Evolutionary conservation across 2,888 invertebrate species (phyloP), one percentile per base, ranked within the genome.

Genomic region (Pherbina coryleti): DNA sequence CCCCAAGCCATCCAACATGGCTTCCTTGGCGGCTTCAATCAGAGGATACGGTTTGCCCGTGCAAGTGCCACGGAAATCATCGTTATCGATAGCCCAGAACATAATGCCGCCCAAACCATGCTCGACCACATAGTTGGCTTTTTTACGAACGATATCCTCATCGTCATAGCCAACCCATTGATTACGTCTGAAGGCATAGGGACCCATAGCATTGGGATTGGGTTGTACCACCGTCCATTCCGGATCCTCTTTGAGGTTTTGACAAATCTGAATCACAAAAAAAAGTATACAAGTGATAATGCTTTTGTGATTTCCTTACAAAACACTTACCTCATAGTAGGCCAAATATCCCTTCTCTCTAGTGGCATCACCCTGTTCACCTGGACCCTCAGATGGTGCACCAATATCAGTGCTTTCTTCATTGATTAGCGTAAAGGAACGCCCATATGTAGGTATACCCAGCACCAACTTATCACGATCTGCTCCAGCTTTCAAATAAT

Each of bases 91-190:
- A 0, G 97, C 95, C 89, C 89, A 90, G 81, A 90, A 90, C 90
- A 90, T 90, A 84, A 88, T 84, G 86, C 97, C 97, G 83, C 97
- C 97, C 31, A 97, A 91, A 74, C 93, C 93, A 82, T 95, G 94
- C 79, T 96, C 94, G 49, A 94, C 95, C 0, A 96, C 97, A 86
- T 96, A 97, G 84, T 94, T 93, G 0, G 96, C 94, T 91, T 98
- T 97, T 86, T 93, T 93, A 85, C 92, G 92, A 0, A 95, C 96
- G 67, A 96, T 96, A 11, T 93, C 93, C 81, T 95, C 93, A 85
- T 97, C 97, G 85, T 97, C 97, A 86, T 96, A 97, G 0, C 97
- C 97, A 1, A 97, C 97, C 97, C 97, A 98, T 89, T 97, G 97
- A 89, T 97, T 95, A 28, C 93, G 95, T 81, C 93, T 93, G 89